Evolutionary conservation across 2,113 vertebrate species (phyloP).

Genomic region (Mormyrus lacerda): DNA sequence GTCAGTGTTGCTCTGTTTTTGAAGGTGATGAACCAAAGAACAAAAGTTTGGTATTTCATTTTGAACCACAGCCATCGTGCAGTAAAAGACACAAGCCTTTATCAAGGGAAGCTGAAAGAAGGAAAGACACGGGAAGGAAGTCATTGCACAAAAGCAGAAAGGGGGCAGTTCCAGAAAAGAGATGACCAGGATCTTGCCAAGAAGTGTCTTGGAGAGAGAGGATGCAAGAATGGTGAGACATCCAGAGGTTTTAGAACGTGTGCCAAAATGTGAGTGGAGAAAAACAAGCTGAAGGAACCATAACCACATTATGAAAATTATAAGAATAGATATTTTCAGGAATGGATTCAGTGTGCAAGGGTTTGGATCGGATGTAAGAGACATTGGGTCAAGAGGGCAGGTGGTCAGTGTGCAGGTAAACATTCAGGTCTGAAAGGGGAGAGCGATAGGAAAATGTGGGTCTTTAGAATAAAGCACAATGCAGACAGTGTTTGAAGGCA

Average conservation of each 20-base stretch:
- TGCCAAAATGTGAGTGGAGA: slow-evolving; percentile 3
- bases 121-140: background rate
- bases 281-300: background rate
- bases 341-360: background rate
- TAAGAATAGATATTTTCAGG: background rate
- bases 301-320: background rate
- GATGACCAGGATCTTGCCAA: background rate
- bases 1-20: background rate
- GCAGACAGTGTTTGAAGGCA: background rate
- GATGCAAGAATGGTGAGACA: background rate
- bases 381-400: background rate
- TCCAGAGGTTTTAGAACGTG: background rate
- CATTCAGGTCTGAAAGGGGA: background rate
- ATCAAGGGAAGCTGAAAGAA: background rate
- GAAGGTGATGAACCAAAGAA: background rate
- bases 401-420: background rate
- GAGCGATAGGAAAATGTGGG: background rate
- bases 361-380: background rate
- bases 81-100: background rate
- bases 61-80: background rate
- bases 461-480: background rate
- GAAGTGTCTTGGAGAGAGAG: background rate
- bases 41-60: background rate
- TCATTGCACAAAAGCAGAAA: background rate
- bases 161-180: background rate